Base-by-base conservation (phyloP, 2,888 invertebrate species). In the Rhingia campestris region DNA sequence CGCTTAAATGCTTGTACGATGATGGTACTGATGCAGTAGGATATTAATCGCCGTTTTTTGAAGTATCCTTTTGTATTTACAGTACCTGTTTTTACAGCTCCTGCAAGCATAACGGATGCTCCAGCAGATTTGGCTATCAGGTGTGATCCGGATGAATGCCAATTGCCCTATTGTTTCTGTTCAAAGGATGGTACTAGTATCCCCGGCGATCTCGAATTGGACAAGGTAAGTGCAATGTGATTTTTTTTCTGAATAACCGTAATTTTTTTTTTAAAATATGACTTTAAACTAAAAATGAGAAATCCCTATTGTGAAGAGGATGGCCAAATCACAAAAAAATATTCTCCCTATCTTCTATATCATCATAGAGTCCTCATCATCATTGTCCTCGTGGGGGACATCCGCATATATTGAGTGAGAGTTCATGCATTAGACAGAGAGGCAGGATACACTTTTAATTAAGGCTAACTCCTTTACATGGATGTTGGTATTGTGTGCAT, bases 141-240 rank as follows among this genome's bases (percentile, higher is more conserved):
- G 91, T 98, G 98, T 90, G 95, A 97, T 88, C 92, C 93, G 0
- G 92, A 94, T 0, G 93, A 94, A 81, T 98, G 98, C 89, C 92
- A 93, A 86, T 92, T 98, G 87, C 98, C 98, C 0, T 97, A 97
- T 89, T 98, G 98, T 91, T 97, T 95, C 92, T 98, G 98, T 90
- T 97, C 97, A 43, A 95, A 96, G 89, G 97, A 98, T 91, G 98
- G 98, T 43, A 97, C 97, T 4, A 90, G 94, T 81, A 96, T 97
- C 87, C 98, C 98, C 6, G 97, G 96, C 39, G 95, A 95, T 64
- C 91, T 98, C 39, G 94, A 96, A 74, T 94, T 95, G 12, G 95
- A 96, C 90, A 95, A 97, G 88, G 97, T 97, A 92, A 92, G 92
- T 89, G 49, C 33, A 43, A 14, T 37, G n/a, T n/a, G n/a, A n/a